A percentile compares a stretch with the other conserved stretches of the same genome.
phyloP scores from a whole-genome alignment of 2,797 vertebrate genomes.

The Arrhamphus sclerolepis region DNA sequence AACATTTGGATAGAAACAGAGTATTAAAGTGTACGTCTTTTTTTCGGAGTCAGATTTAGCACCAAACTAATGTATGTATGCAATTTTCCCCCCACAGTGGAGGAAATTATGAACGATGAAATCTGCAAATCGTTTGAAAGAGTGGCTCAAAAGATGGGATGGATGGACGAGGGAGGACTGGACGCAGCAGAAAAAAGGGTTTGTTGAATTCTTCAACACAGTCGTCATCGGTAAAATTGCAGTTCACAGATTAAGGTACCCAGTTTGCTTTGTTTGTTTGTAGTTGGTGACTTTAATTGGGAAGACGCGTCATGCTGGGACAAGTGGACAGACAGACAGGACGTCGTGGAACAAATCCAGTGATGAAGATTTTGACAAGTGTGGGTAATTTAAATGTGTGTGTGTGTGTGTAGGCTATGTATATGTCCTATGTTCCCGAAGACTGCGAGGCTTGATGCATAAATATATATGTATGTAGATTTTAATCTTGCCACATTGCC shows the following conservation, averaged over 20 bases:
- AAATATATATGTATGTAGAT: too few species aligned
- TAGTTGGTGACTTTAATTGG: constrained; percentile 64
- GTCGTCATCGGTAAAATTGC: too few species aligned
- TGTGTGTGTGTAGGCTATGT: too few species aligned
- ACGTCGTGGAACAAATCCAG: constrained; percentile 70
- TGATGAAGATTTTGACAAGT: constrained; percentile 80
- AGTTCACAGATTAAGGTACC: too few species aligned
- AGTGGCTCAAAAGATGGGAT: constrained; percentile 75
- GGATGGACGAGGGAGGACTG: constrained; percentile 65
- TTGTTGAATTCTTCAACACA: constrained; percentile 1
- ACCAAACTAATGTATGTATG: neutral
- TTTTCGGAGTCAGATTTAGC: too few species aligned
- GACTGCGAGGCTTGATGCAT: neutral
- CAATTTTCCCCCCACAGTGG: constrained; percentile 3
- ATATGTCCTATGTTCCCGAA: neutral
- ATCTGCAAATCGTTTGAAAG: constrained; percentile 67
- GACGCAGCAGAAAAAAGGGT: constrained; percentile 71
- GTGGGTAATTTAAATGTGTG: constrained; percentile 83
- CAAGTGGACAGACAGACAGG: constrained; percentile 14
- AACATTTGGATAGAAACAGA: too few species aligned
- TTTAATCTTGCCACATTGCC: neutral
- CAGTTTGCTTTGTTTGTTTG: neutral
- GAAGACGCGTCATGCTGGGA: constrained; percentile 60
- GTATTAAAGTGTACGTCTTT: too few species aligned
- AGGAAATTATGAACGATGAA: constrained; percentile 63